Conservation (phyloP, 2,113 vertebrate genomes). For the Brachionichthys hirsutus region DNA sequence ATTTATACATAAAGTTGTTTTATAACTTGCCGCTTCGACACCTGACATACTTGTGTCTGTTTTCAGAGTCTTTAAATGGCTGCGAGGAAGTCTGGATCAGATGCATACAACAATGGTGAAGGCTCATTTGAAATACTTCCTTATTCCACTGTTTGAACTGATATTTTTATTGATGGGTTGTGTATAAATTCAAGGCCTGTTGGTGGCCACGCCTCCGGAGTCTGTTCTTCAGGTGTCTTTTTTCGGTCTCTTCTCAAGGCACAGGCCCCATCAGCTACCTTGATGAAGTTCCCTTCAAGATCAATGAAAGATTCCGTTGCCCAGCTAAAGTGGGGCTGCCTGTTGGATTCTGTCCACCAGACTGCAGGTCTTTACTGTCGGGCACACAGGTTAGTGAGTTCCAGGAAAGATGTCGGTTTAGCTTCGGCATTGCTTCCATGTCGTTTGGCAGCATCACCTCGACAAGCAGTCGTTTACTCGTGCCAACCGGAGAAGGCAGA, state of each 20-base stretch:
- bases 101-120: conserved; percentile 90
- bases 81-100: conserved; percentile 93
- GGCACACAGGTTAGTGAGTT: conserved; percentile 81
- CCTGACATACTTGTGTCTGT: conserved; percentile 37
- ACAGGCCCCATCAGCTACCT: conserved; percentile 94
- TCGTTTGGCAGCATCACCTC: no score
- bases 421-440: no score
- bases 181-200: no score
- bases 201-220: neutral
- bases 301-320: conserved; percentile 92
- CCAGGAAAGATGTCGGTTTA: neutral
- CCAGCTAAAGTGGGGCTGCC: conserved; percentile 94
- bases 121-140: conserved; percentile 12
- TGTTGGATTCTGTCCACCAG: conserved; percentile 87
- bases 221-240: conserved; percentile 5
- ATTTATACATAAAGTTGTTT: neutral
- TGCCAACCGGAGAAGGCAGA: no score
- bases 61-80: conserved; percentile 94
- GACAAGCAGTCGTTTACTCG: no score
- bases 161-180: no score
- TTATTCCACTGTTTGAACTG: conserved; percentile 1
- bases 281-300: conserved; percentile 96
- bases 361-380: conserved; percentile 80
- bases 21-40: neutral
- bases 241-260: conserved; percentile 22